These are phyloP conservation scores for Micoletzkya japonica DNA, from an alignment of 2,888 invertebrate species.

Conservation along the genomic window DNA sequence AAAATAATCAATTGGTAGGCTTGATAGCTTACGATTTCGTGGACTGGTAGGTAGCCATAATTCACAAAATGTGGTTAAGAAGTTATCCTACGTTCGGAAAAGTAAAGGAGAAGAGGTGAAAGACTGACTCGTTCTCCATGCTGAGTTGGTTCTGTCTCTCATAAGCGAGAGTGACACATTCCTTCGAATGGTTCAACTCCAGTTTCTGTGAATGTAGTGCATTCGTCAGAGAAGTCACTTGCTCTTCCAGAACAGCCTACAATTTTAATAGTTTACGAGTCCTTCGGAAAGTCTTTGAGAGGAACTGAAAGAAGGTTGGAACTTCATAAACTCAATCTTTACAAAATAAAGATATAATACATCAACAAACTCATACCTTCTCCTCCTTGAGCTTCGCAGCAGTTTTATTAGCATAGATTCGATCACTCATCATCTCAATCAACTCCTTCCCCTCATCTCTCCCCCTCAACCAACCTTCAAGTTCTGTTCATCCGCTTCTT, in stretches of 20 bases:
- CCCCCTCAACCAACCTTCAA: constrained; percentile 7
- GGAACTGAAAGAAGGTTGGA: not conserved
- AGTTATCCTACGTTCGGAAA: too few relatives aligned
- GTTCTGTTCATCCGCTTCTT: constrained; percentile 79
- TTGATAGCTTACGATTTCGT: too few relatives aligned
- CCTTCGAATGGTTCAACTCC: constrained; percentile 10
- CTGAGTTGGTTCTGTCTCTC: not conserved
- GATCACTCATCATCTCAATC: constrained; percentile 97
- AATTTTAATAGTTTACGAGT: not conserved
- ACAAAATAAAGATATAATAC: not conserved
- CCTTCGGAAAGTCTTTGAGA: too few relatives aligned
- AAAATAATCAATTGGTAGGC: too few relatives aligned
- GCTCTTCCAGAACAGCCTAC: constrained; percentile 75
- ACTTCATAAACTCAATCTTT: not conserved
- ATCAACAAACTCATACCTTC: constrained; percentile 82
- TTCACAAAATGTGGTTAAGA: too few relatives aligned
- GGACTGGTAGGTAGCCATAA: too few relatives aligned
- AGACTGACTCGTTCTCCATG: constrained; percentile 1
- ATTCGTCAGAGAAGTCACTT: constrained; percentile 79
- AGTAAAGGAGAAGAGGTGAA: not conserved
- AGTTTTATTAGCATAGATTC: constrained; percentile 91
- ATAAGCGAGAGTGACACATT: not conserved
- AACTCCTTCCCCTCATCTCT: too few relatives aligned
- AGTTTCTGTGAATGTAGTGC: constrained; percentile 84
- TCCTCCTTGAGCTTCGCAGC: constrained; percentile 91